Conservation (phyloP, 2,797 vertebrate genomes). For the Cottoperca gobio region DNA sequence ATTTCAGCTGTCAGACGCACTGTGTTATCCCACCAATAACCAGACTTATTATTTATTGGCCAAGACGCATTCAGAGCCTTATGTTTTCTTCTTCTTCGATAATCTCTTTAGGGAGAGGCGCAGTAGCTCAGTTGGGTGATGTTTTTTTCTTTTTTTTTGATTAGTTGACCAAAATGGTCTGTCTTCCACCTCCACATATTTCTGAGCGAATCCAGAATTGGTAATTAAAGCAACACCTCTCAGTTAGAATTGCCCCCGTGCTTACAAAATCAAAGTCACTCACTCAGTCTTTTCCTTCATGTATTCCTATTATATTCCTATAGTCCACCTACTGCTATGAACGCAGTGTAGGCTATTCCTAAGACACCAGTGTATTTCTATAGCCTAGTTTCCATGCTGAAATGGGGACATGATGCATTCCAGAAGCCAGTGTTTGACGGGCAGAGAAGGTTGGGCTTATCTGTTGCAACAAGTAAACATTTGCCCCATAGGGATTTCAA, state of each 20-base stretch:
- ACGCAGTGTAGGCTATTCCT: conserved; percentile 13
- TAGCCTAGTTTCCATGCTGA: conserved; percentile 11
- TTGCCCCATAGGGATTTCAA: conserved; percentile 70
- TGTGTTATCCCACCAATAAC: not conserved
- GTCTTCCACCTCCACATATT: conserved; percentile 12
- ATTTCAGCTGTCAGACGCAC: not conserved
- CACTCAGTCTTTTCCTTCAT: not conserved
- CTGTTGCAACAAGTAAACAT: conserved; percentile 86
- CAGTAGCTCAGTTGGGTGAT: conserved; percentile 7
- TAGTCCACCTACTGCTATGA: conserved; percentile 20
- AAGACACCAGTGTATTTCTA: conserved; percentile 11
- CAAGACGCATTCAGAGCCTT: conserved; percentile 24
- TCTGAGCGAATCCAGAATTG: not conserved
- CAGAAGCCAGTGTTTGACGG: conserved; percentile 60
- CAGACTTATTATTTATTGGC: not conserved
- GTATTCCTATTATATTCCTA: conserved; percentile 4
- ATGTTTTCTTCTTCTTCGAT: not conserved
- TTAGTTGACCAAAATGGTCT: conserved; percentile 8
- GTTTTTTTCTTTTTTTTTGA: not conserved
- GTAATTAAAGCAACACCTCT: conserved; percentile 12
- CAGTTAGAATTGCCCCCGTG: not conserved
- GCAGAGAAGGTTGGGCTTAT: conserved; percentile 61
- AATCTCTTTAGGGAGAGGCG: conserved; percentile 47
- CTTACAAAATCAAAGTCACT: conserved; percentile 32
- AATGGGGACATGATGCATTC: conserved; percentile 69